Conservation (phyloP, 2,888 invertebrate genomes). For the Actias luna region DNA sequence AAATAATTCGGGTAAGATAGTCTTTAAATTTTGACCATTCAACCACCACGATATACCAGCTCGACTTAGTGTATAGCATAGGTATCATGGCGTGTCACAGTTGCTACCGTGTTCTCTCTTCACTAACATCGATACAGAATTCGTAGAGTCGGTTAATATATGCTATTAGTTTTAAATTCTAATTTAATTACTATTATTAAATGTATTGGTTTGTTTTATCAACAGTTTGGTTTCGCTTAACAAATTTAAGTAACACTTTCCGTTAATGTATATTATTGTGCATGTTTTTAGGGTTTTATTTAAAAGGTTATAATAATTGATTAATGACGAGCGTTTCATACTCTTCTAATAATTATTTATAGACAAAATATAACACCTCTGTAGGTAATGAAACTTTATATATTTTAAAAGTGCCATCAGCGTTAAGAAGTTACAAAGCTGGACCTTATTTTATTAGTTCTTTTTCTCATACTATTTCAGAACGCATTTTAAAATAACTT, state of each 20-base stretch:
- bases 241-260: not conserved
- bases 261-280: too few relatives aligned
- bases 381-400: too few relatives aligned
- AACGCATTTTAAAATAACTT: too few relatives aligned
- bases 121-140: conserved; percentile 19
- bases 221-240: not conserved
- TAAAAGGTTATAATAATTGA: too few relatives aligned
- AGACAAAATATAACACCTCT: too few relatives aligned
- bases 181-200: not conserved
- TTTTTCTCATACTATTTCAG: too few relatives aligned
- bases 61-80: not conserved
- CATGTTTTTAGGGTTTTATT: too few relatives aligned
- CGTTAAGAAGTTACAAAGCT: too few relatives aligned
- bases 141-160: conserved; percentile 21
- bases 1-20: not conserved
- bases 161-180: not conserved
- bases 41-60: not conserved
- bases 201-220: not conserved
- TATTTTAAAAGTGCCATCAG: too few relatives aligned
- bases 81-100: conserved; percentile 19
- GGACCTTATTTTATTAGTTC: too few relatives aligned
- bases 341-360: too few relatives aligned
- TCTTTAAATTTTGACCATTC: not conserved
- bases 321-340: too few relatives aligned
- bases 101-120: conserved; percentile 31